Conservation (phyloP, 1,140 invertebrate genomes). For the Drosophila subobscura region DNA sequence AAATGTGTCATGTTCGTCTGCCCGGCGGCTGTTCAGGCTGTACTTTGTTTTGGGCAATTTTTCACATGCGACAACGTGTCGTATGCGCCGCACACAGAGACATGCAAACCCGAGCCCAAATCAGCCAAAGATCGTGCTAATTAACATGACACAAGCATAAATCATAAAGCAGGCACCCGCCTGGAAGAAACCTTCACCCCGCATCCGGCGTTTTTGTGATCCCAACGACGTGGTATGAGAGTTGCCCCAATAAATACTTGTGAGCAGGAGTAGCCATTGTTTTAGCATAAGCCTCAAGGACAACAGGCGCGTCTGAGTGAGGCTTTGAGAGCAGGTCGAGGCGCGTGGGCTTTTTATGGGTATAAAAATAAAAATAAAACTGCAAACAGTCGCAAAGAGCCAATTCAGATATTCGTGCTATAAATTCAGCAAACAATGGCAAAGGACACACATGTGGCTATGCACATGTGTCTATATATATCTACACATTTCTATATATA, state of each 20-base stretch:
- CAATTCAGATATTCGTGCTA: slow-evolving; percentile 79
- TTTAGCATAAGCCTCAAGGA: slow-evolving; percentile 67
- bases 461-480: slow-evolving; percentile 9
- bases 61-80: slow-evolving; percentile 24
- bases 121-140: slow-evolving; percentile 56
- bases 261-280: slow-evolving; percentile 50
- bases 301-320: slow-evolving; percentile 19
- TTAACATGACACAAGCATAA: slow-evolving; percentile 68
- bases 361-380: slow-evolving; percentile 62
- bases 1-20: slow-evolving; percentile 16
- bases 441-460: slow-evolving; percentile 48
- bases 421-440: slow-evolving; percentile 79
- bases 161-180: slow-evolving; percentile 44
- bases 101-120: slow-evolving; percentile 12
- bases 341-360: slow-evolving; percentile 36
- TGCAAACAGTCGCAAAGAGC: slow-evolving; percentile 66
- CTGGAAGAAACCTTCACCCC: not conserved
- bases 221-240: not conserved
- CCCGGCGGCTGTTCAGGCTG: slow-evolving; percentile 9
- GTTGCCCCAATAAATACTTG: slow-evolving; percentile 62
- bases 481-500: not conserved
- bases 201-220: not conserved
- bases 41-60: slow-evolving; percentile 18
- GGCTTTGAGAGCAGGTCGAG: not conserved
- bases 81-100: slow-evolving; percentile 46